Conservation (phyloP, 2,113 vertebrate species). For the Pagrus major region DNA sequence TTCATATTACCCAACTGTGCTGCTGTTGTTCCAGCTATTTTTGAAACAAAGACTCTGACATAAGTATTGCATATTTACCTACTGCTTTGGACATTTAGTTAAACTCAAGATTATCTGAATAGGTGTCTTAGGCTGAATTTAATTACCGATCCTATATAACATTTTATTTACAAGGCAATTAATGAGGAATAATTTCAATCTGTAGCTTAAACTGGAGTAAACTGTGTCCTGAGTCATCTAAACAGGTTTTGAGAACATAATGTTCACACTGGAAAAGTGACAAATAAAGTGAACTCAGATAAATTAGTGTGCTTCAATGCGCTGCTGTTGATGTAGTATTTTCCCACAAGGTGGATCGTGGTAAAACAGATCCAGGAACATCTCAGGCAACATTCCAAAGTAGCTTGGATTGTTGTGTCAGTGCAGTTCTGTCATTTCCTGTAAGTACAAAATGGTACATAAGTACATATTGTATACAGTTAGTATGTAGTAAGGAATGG, state of each 20-base stretch:
- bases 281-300: neutral
- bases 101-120: neutral
- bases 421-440: neutral
- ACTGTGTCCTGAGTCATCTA: neutral
- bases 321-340: neutral
- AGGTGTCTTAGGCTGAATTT: neutral
- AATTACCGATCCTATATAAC: neutral
- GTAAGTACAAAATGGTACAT: no score
- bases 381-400: neutral
- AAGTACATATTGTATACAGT: no score
- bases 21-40: constrained; percentile 35
- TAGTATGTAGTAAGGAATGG: neutral
- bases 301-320: no score
- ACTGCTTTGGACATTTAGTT: neutral
- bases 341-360: neutral
- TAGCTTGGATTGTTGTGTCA: neutral
- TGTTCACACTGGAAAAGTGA: neutral
- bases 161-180: no score
- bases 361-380: neutral
- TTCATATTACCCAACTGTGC: constrained; percentile 13
- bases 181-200: neutral
- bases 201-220: neutral
- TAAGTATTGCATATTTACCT: neutral
- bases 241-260: neutral
- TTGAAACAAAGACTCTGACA: constrained; percentile 25